Conservation (phyloP, 2,797 vertebrate genomes). For the Anas bahamensis region DNA sequence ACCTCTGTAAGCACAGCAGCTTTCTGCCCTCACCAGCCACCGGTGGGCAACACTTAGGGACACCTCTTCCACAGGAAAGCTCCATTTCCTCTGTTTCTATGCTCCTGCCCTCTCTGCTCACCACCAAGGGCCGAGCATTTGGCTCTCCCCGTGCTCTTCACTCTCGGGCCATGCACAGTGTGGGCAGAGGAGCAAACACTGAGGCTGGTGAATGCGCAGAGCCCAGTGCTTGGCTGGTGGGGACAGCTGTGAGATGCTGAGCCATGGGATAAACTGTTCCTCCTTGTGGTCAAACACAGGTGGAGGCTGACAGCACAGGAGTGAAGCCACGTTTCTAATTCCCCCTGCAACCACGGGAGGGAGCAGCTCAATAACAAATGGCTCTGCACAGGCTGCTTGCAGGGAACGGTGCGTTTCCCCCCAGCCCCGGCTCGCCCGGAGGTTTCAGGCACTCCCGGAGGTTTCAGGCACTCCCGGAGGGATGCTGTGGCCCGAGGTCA, state of each 20-base stretch:
- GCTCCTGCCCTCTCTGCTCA: not conserved
- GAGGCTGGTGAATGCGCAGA: not conserved
- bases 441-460: not conserved
- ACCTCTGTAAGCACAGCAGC: not conserved
- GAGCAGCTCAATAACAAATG: slow-evolving; percentile 16
- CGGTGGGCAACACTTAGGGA: not conserved
- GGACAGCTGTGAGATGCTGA: not conserved
- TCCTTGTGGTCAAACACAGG: not conserved
- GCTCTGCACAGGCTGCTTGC: not conserved
- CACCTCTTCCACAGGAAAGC: not conserved
- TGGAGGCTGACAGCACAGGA: not conserved
- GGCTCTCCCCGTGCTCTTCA: not conserved
- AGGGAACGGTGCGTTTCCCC: not conserved
- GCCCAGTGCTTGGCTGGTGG: accelerated
- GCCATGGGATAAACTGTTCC: not conserved
- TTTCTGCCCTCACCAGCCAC: not conserved
- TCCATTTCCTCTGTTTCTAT: not conserved
- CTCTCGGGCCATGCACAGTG: not conserved
- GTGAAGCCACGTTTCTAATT: not conserved
- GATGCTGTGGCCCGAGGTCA: not conserved
- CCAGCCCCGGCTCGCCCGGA: not conserved
- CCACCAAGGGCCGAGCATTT: not conserved
- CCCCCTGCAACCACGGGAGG: slow-evolving; percentile 34
- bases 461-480: not conserved
- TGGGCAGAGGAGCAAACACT: not conserved